phyloP scores from a whole-genome alignment of 2,797 vertebrate genomes.

The Thunnus albacares region DNA sequence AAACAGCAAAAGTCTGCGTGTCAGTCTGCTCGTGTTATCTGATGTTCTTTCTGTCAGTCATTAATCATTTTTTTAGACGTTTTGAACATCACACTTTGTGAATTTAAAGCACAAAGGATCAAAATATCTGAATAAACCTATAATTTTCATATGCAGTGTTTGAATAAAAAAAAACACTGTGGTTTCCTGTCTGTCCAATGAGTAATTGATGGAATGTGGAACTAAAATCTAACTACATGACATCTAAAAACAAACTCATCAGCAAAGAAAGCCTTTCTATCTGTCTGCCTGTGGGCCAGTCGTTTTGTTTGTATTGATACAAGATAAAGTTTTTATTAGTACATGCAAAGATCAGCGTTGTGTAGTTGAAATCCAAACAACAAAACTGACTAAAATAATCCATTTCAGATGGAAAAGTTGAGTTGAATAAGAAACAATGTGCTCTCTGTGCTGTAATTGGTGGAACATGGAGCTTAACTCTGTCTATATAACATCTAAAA shows the following conservation, averaged over 20 bases:
- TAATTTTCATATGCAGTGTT: constrained; percentile 37
- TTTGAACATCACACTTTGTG: constrained; percentile 14
- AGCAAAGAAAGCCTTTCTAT: not conserved
- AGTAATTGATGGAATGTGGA: constrained; percentile 55
- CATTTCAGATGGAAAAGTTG: constrained; percentile 69
- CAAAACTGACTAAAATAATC: constrained; percentile 67
- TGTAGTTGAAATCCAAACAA: constrained; percentile 57
- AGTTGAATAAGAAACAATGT: constrained; percentile 73
- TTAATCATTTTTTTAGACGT: constrained; percentile 16
- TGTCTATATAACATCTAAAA: constrained; percentile 73
- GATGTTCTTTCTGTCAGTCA: constrained; percentile 14
- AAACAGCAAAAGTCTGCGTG: not conserved
- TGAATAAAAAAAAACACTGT: constrained; percentile 22
- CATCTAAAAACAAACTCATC: constrained; percentile 45
- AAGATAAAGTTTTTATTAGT: constrained; percentile 38
- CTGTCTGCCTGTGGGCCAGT: not conserved
- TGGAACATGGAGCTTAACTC: constrained; percentile 75
- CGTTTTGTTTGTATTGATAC: constrained; percentile 41
- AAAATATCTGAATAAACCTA: constrained; percentile 36
- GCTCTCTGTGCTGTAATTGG: constrained; percentile 74
- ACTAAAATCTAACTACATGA: constrained; percentile 27
- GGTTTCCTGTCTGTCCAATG: constrained; percentile 52
- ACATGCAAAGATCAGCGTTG: constrained; percentile 42
- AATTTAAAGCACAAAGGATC: constrained; percentile 47
- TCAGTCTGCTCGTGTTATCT: not conserved